Base-by-base conservation (phyloP, 2,888 invertebrate species). In the Synanthedon tipuliformis region DNA sequence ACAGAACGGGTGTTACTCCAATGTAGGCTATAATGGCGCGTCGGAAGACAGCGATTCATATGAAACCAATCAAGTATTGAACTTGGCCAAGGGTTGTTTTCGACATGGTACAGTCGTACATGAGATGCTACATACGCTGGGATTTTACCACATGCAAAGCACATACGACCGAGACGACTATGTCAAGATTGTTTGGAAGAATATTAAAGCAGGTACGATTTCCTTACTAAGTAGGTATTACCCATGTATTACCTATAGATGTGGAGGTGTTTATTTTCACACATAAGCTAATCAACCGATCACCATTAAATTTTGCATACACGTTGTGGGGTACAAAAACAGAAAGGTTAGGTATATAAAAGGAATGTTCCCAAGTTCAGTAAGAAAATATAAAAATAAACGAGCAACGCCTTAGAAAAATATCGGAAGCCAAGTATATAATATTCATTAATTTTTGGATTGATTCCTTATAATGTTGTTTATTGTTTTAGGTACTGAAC, bases 91-190 rank as follows among this genome's bases (percentile, higher is more conserved):
- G 16, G 86, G 89, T 40, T 91, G 91, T 66, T 88, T 91, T 54
- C 80, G 72, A 27, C 88, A 89, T 55, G 92, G 93, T 13, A 92
- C 92, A 10, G 88, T 93, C 3, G 89, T 92, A 7, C 94, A 95
- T 68, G 95, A 95, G 73, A 86, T 95, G 70, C 86, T 95, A 64
- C 95, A 95, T 66, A 91, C 93, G 0, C 73, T 94, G 1, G 95
- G 95, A 0, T 95, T 95, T 74, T 93, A 92, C 71, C 95, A 95
- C 68, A 95, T 95, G 80, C 95, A 95, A 69, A 93, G 92, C 66
- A 89, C 94, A 18, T 90, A 91, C 13, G 92, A 95, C 73, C 89
- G 95, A 58, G 94, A 95, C 67, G 89, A 92, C 1, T 94, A 88
- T 70, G 92, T 95, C 1, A 88, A 89, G 59, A 93, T 95, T 59